Base-by-base conservation (phyloP, 2,797 vertebrate genomes). In the Thunnus albacares region DNA sequence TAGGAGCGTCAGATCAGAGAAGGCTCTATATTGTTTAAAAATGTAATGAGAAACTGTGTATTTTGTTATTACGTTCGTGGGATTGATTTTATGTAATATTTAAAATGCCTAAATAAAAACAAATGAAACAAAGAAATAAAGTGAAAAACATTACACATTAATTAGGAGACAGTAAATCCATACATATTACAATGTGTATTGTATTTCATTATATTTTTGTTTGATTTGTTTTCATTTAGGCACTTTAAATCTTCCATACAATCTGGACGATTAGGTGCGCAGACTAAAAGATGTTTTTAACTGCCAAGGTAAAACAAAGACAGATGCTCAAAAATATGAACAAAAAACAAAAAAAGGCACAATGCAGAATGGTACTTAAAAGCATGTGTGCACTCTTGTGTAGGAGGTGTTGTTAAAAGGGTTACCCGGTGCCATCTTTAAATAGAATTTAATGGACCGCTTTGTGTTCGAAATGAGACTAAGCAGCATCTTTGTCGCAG, bases 381-480 rank as follows among this genome's bases (percentile, higher is more conserved):
- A 83, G 81, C 87, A 56, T 86, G 78, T 80, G 83, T 85, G 52
- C 30, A 55, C 58, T 76, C 67, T 1, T 55, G 85, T 81, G 89
- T 87, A 67, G 86, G 84, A 82, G 80, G 76, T 51, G 56, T 80
- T 84, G 87, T 92, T 82, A 91, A 76, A 80, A 68, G 71, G 86
- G 79, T 90, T 87, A 79, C 82, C 41, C 70, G 24, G 73, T 82
- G 85, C 64, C 70, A 59, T 86, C 74, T 88, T 81, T 90, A 90
- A 92, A 92, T 82, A 80, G 71, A 84, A 76, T 87, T 88, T 89
- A 93, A 91, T 90, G 83, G 84, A 83, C 64, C 52, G 43, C 86
- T 93, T 92, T 91, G 87, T 88, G 85, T 77, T 75, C 22, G 75
- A 87, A 88, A 85, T 64, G 71, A 82, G 84, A 88, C 84, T 85